Conservation (phyloP, 2,888 invertebrate species). For the Caenorhabditis sp. region DNA sequence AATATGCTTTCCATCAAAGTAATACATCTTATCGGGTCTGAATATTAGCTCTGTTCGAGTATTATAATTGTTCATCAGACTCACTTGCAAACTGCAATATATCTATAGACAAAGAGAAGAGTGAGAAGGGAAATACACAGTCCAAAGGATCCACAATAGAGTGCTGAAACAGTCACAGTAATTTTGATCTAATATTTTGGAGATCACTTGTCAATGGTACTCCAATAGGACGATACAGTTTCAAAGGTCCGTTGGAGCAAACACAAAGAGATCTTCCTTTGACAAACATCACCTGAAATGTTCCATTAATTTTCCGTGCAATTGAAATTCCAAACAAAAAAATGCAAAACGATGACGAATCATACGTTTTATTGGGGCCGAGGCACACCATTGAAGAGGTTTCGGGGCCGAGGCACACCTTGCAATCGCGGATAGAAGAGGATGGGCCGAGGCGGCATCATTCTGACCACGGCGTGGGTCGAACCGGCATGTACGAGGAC, state of each 20-base stretch:
- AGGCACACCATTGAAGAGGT: constrained; percentile 9
- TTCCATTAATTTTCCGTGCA: background rate
- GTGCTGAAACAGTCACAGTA: background rate
- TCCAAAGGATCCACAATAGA: constrained; percentile 57
- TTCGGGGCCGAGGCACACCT: constrained; percentile 24
- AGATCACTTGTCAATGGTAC: constrained; percentile 23
- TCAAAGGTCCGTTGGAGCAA: constrained; percentile 35
- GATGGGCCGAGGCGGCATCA: constrained; percentile 38
- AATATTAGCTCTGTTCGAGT: background rate
- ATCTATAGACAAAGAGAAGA: constrained; percentile 48
- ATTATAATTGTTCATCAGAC: background rate
- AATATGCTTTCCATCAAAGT: constrained; percentile 44
- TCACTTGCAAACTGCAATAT: constrained; percentile 52
- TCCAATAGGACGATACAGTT: constrained; percentile 9
- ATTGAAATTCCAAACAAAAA: background rate
- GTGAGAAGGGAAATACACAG: constrained; percentile 36
- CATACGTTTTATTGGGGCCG: constrained; percentile 10
- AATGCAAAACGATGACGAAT: constrained; percentile 16
- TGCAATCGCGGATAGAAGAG: constrained; percentile 8
- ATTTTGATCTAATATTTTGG: background rate
- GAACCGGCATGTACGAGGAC: constrained; percentile 33
- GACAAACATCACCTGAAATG: constrained; percentile 37
- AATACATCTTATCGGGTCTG: constrained; percentile 41
- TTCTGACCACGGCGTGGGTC: constrained; percentile 34
- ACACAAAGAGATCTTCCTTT: constrained; percentile 51